These are phyloP conservation scores for Orthonevra nobilis DNA, from an alignment of 2,888 invertebrate species.

Conservation along the genomic window DNA sequence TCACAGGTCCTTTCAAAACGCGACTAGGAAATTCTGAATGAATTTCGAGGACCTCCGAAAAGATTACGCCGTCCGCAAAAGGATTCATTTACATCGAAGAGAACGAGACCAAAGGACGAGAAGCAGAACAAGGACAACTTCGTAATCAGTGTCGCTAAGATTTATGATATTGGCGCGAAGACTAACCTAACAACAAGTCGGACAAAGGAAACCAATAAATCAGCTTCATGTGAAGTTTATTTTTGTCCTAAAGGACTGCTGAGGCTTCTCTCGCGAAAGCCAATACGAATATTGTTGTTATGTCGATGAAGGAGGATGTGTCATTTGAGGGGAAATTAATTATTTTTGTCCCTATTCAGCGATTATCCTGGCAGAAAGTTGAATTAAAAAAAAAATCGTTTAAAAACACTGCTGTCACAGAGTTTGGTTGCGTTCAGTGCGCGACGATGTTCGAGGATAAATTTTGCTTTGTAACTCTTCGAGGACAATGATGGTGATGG, in stretches of 20 bases:
- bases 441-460: slow-evolving; percentile 10
- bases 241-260: slow-evolving; percentile 33
- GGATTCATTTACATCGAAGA: slow-evolving; percentile 42
- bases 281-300: slow-evolving; percentile 41
- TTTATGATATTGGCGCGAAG: slow-evolving; percentile 57
- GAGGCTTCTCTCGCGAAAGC: slow-evolving; percentile 4
- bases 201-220: slow-evolving; percentile 67
- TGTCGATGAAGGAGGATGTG: slow-evolving; percentile 38
- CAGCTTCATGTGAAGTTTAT: slow-evolving; percentile 58
- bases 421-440: no score
- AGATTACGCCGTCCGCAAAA: neutral
- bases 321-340: slow-evolving; percentile 47
- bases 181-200: slow-evolving; percentile 46
- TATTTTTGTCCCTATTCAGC: slow-evolving; percentile 44
- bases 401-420: no score
- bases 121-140: no score
- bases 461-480: neutral
- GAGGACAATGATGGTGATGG: slow-evolving; percentile 27
- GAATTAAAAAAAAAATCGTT: neutral
- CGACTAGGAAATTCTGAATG: slow-evolving; percentile 11
- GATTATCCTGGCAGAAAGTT: slow-evolving; percentile 39
- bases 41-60: slow-evolving; percentile 7
- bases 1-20: slow-evolving; percentile 17
- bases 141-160: slow-evolving; percentile 65
- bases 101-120: no score